Evolutionary conservation across 1,140 invertebrate species (phyloP).

Genomic region (Euwallacea similis): DNA sequence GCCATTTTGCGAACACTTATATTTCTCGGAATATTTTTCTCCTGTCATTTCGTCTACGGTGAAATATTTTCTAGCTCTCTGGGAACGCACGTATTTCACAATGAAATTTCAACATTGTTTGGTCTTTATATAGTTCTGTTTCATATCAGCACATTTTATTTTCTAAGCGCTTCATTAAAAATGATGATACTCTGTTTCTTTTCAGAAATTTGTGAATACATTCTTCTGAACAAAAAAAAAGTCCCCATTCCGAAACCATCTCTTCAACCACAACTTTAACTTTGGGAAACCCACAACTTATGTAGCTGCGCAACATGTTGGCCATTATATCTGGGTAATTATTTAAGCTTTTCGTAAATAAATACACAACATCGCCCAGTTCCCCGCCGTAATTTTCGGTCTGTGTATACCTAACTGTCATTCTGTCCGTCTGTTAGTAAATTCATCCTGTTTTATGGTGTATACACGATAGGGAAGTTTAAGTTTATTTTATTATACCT

Average conservation of each 20-base stretch:
- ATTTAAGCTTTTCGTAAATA: conserved; percentile 30
- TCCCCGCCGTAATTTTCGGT: conserved; percentile 22
- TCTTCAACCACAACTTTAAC: background rate
- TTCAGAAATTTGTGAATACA: background rate
- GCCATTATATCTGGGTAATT: conserved; percentile 29
- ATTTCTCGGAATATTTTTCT: no score
- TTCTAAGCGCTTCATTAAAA: background rate
- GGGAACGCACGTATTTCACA: no score
- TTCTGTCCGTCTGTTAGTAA: conserved; percentile 34
- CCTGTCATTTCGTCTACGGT: no score
- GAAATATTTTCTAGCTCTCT: no score
- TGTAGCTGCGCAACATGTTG: conserved; percentile 19
- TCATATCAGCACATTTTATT: background rate
- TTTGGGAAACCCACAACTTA: conserved; percentile 17
- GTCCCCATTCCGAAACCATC: background rate
- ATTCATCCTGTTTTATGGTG: conserved; percentile 29
- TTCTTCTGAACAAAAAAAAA: background rate
- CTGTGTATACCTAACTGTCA: conserved; percentile 31
- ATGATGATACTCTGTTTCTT: background rate
- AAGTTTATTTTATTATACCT: conserved; percentile 10
- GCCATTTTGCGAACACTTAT: conserved; percentile 26
- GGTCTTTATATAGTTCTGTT: background rate
- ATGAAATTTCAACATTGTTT: no score
- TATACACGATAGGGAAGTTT: conserved; percentile 18
- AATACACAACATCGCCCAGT: conserved; percentile 26